These are phyloP conservation scores for Mus spicilegus DNA, from an alignment of 2,113 vertebrate genomes.

Conservation along the genomic window DNA sequence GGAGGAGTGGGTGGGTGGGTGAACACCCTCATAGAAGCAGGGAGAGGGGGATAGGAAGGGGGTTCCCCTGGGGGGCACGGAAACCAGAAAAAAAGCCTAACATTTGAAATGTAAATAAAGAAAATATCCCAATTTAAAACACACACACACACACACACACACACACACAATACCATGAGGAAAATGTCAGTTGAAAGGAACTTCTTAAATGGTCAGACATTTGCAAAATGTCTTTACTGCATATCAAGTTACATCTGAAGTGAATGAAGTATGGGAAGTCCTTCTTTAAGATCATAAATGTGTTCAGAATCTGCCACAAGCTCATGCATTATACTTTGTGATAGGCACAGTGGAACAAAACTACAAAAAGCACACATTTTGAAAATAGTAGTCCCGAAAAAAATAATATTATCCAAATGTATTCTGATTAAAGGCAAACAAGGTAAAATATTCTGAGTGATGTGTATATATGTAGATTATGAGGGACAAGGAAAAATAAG, in stretches of 20 bases:
- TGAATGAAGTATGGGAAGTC: background rate
- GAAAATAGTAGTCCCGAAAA: background rate
- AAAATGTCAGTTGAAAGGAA: background rate
- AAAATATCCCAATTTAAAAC: too few species aligned
- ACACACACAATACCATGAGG: background rate
- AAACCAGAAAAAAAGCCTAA: too few species aligned
- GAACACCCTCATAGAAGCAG: too few species aligned
- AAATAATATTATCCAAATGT: background rate
- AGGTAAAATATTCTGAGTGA: background rate
- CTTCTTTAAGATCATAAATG: background rate
- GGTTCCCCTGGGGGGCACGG: too few species aligned
- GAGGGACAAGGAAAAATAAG: background rate
- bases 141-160: too few species aligned
- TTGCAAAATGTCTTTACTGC: background rate
- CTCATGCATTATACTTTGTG: background rate
- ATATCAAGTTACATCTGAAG: background rate
- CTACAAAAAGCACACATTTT: conserved; percentile 12
- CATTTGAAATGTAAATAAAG: too few species aligned
- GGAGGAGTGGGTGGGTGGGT: too few species aligned
- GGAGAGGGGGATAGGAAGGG: too few species aligned
- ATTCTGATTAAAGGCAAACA: background rate
- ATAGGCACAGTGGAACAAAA: background rate
- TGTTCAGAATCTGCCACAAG: background rate
- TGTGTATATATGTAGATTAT: background rate
- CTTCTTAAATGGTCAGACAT: background rate